phyloP scores from a whole-genome alignment of 2,797 vertebrate genomes.

The Myotis myotis region DNA sequence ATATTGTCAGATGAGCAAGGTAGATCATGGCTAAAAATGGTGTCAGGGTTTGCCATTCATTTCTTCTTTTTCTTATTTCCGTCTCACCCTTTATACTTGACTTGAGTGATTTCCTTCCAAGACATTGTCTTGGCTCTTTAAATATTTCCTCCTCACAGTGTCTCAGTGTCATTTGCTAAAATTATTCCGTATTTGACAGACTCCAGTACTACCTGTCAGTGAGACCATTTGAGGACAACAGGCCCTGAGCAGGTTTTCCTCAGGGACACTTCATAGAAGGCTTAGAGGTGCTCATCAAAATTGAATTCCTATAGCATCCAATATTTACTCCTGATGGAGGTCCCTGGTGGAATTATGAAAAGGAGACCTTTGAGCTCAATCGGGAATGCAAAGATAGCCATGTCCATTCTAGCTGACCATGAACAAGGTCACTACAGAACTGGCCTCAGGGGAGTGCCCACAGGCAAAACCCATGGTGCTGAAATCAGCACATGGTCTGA shows the following conservation, averaged over 20 bases:
- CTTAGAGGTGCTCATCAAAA: neutral
- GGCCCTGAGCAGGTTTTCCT: neutral
- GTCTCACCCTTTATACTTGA: neutral
- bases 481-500: neutral
- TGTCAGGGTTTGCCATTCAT: neutral
- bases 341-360: neutral
- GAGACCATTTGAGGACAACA: neutral
- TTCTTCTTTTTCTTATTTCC: neutral
- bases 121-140: neutral
- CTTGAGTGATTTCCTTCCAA: neutral
- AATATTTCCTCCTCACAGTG: neutral
- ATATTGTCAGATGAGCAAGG: neutral
- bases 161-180: neutral
- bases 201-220: neutral
- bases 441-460: accelerated
- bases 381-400: no score
- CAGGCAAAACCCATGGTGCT: neutral
- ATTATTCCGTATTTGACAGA: neutral
- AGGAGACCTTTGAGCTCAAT: neutral
- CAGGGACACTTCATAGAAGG: neutral
- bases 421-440: no score
- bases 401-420: neutral
- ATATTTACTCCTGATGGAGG: neutral
- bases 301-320: neutral
- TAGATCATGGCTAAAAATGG: neutral